Base-by-base conservation (phyloP, 2,797 vertebrate species). In the Danio tinwini region DNA sequence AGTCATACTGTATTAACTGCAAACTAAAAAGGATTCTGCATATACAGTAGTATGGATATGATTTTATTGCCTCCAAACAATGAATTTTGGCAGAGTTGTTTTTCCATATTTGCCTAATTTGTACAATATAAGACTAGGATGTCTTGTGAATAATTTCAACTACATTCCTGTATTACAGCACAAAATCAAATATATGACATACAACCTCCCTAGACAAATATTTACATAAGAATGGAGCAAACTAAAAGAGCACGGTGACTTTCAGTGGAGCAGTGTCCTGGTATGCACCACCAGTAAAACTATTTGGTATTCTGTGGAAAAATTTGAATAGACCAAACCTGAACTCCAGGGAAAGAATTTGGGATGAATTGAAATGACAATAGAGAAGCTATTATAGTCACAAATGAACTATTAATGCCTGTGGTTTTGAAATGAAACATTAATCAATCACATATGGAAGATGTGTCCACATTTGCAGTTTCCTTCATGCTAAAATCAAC, bases 151-250 rank as follows among this genome's bases (percentile, higher is more conserved):
- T 69, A 53, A 69, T 44, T 56, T 21, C 52, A 44, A 29, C 6
- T 5, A 8, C 29, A 53, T 70, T 70, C 29, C 40, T 16, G 52
- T 56, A n/a, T 21, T 55, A 19, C 50, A 56, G n/a, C 9, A 2
- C 39, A 1, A 56, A 71, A 55, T 55, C 29, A 55, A 12, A 21
- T 45, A 50, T 11, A 53, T 50, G n/a, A 4, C 39, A 56, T n/a
- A 19, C 39, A 45, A 19, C 71, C 56, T 47, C 42, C 55, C 42
- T 37, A 45, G 55, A 44, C 70, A 73, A 73, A 59, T 19, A 59
- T 59, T 73, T 47, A 59, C 55, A 73, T 14, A 7, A 29, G 8
- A 47, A 37, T 11, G 5, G 49, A 6, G 6, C 1, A 0, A 5
- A 55, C 2, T 14, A 17, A 45, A 10, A 29, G 17, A 73, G 40